A percentile compares a stretch with the other conserved stretches of the same genome.
Conservation (phyloP, 2,113 vertebrate genomes). For the Gymnobelideus leadbeateri region DNA sequence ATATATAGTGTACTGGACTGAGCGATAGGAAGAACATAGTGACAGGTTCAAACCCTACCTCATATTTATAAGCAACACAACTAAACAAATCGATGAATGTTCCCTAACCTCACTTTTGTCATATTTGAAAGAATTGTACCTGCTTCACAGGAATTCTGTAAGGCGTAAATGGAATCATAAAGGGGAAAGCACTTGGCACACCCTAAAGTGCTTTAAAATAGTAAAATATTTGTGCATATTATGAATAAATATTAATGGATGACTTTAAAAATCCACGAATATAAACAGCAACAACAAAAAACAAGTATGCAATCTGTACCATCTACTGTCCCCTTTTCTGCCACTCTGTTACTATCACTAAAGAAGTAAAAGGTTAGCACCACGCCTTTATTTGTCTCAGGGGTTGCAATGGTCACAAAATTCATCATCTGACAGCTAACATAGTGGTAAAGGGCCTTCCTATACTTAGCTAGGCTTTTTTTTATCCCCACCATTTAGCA, state of each 20-base stretch:
- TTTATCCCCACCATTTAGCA: not conserved
- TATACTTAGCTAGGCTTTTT: not conserved
- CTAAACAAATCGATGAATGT: no score
- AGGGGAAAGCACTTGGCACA: not conserved
- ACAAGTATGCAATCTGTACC: not conserved
- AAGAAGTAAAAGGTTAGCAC: not conserved
- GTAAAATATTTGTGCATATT: not conserved
- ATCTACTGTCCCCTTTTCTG: not conserved
- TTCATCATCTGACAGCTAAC: not conserved
- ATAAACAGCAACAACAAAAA: not conserved
- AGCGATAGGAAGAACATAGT: no score
- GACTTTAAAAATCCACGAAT: not conserved
- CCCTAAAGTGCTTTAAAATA: not conserved
- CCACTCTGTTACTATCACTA: not conserved
- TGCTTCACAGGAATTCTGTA: no score
- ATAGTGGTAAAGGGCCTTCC: not conserved
- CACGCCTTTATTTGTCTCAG: not conserved
- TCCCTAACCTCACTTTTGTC: no score
- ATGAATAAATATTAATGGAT: not conserved
- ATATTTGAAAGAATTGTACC: no score
- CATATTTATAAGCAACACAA: no score
- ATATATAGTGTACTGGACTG: no score
- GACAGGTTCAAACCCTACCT: no score
- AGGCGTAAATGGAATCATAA: not conserved
- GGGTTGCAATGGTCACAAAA: not conserved